Percentiles rank a stretch among this genome's conserved stretches.
Evolutionary conservation across 1,140 invertebrate species (phyloP).

Genomic region (Dendroctonus valens): DNA sequence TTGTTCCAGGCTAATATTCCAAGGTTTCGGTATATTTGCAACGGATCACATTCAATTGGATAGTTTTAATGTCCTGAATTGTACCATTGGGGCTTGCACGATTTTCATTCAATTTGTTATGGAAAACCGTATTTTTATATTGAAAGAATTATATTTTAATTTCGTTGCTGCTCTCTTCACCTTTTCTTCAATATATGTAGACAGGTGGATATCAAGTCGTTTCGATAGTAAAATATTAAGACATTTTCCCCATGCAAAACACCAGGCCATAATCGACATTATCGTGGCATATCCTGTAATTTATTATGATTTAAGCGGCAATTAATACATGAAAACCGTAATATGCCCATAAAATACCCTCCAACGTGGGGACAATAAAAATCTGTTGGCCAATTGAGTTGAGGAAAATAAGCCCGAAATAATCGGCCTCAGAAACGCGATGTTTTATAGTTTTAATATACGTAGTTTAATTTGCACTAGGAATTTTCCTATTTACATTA

Average conservation of each 20-base stretch:
- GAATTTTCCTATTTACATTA: too few relatives aligned
- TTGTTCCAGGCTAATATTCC: neutral
- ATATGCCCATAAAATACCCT: conserved; percentile 1
- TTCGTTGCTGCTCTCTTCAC: too few relatives aligned
- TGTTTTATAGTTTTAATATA: too few relatives aligned
- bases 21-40: too few relatives aligned
- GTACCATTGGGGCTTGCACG: too few relatives aligned
- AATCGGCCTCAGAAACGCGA: too few relatives aligned
- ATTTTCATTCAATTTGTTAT: too few relatives aligned
- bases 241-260: conserved; percentile 4
- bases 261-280: neutral
- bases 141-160: too few relatives aligned
- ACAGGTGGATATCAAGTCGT: neutral
- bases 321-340: conserved; percentile 1
- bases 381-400: neutral
- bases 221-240: neutral
- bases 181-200: neutral
- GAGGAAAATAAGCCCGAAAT: neutral
- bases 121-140: too few relatives aligned
- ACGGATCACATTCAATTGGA: too few relatives aligned
- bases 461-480: too few relatives aligned
- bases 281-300: conserved; percentile 1
- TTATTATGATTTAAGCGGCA: conserved; percentile 3
- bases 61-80: too few relatives aligned
- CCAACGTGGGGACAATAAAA: conserved; percentile 1